Percentiles rank a stretch among this genome's conserved stretches.
Conservation (phyloP, 1,140 invertebrate genomes). For the Bicyclus anynana region DNA sequence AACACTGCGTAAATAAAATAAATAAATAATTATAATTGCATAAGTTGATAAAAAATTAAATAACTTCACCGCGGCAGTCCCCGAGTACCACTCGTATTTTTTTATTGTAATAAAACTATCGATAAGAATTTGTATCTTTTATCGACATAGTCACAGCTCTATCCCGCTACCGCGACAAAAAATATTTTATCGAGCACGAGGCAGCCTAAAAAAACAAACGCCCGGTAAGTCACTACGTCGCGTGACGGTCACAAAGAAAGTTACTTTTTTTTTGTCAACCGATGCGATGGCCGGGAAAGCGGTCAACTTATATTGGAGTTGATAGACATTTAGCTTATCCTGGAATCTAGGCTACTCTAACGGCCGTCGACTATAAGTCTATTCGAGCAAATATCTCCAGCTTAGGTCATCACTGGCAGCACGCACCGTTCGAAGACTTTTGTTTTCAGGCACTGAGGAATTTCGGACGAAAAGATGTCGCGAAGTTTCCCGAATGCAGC, state of each 20-base stretch:
- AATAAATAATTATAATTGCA: too few species aligned
- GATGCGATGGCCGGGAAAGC: constrained; percentile 32
- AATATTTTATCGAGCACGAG: constrained; percentile 72
- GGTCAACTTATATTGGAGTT: neutral
- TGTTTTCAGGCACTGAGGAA: too few species aligned
- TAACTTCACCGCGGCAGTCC: too few species aligned
- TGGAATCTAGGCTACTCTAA: neutral
- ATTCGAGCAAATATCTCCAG: too few species aligned
- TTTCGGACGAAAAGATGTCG: too few species aligned
- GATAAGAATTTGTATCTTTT: constrained; percentile 27
- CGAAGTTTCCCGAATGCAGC: too few species aligned
- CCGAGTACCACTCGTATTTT: too few species aligned
- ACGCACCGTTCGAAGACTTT: too few species aligned
- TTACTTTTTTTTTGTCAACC: constrained; percentile 61
- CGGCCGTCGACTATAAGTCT: too few species aligned
- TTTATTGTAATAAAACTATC: constrained; percentile 20
- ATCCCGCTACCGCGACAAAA: constrained; percentile 68
- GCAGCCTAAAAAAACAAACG: constrained; percentile 73
- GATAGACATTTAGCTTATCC: neutral
- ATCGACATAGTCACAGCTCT: constrained; percentile 29
- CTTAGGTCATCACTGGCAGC: too few species aligned
- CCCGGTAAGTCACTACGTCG: constrained; percentile 70
- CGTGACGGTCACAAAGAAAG: constrained; percentile 56
- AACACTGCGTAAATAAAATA: too few species aligned
- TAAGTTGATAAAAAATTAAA: too few species aligned